These are phyloP conservation scores for Symphodus melops DNA, from an alignment of 2,113 vertebrate genomes.

Conservation along the genomic window DNA sequence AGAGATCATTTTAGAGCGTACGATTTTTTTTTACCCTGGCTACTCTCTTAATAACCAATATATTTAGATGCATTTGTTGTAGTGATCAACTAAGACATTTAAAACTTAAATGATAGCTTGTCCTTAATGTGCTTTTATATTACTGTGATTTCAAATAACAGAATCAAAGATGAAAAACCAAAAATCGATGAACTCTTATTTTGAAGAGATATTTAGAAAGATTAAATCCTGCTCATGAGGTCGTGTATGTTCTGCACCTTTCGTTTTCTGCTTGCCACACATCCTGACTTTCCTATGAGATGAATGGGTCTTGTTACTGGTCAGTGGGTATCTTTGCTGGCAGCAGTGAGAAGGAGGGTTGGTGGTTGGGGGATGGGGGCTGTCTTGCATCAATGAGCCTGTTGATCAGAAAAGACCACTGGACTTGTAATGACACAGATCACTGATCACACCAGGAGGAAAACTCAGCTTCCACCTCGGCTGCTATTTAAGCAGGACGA, in stretches of 20 bases:
- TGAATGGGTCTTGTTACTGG: constrained; percentile 71
- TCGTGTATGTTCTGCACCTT: constrained; percentile 25
- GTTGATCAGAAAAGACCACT: constrained; percentile 76
- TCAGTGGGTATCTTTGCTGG: constrained; percentile 67
- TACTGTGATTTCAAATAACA: neutral
- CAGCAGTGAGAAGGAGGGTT: neutral
- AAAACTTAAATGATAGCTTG: no score
- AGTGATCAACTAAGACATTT: no score
- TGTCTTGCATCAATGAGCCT: constrained; percentile 74
- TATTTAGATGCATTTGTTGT: no score
- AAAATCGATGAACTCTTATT: no score
- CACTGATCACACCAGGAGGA: constrained; percentile 57
- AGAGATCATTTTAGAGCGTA: no score
- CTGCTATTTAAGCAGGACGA: constrained; percentile 51
- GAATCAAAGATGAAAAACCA: no score
- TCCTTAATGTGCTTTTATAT: no score
- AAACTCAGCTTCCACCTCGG: constrained; percentile 48
- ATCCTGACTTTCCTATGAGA: constrained; percentile 56
- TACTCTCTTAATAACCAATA: no score
- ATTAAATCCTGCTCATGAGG: neutral
- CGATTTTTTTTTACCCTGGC: no score
- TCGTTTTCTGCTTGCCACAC: constrained; percentile 21
- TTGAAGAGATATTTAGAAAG: no score
- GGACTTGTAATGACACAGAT: constrained; percentile 71
- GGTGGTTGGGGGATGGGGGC: constrained; percentile 14